Evolutionary conservation across 2,888 invertebrate species (phyloP).

Genomic region (Biston betularia): DNA sequence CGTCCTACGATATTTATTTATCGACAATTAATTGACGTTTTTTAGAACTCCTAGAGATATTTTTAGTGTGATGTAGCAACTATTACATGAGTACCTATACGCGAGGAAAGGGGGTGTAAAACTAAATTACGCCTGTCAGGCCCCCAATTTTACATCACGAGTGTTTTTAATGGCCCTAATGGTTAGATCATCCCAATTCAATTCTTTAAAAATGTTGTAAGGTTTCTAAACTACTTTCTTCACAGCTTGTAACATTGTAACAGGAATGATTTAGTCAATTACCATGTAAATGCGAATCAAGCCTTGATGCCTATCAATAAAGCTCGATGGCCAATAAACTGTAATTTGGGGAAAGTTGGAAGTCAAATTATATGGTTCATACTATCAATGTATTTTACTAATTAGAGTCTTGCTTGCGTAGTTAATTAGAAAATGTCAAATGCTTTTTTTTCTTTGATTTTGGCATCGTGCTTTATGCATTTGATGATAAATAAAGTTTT

Average conservation of each 20-base stretch:
- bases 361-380: constrained; percentile 46
- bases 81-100: no score
- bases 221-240: constrained; percentile 37
- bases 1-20: no score
- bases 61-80: no score
- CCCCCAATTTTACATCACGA: neutral
- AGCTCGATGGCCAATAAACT: constrained; percentile 45
- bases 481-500: no score
- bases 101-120: no score
- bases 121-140: no score
- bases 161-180: constrained; percentile 11
- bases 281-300: constrained; percentile 52
- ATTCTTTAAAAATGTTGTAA: constrained; percentile 23
- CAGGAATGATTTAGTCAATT: constrained; percentile 49
- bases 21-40: no score
- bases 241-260: constrained; percentile 42
- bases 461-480: no score
- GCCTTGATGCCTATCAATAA: constrained; percentile 47
- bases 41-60: no score
- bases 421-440: constrained; percentile 18
- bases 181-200: constrained; percentile 10
- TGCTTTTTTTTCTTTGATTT: neutral
- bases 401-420: constrained; percentile 35
- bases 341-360: constrained; percentile 50
- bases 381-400: constrained; percentile 40